A percentile compares a stretch with the other conserved stretches of the same genome.
Evolutionary conservation across 2,797 vertebrate genomes (phyloP).

Genomic region (Muscicapa striata): DNA sequence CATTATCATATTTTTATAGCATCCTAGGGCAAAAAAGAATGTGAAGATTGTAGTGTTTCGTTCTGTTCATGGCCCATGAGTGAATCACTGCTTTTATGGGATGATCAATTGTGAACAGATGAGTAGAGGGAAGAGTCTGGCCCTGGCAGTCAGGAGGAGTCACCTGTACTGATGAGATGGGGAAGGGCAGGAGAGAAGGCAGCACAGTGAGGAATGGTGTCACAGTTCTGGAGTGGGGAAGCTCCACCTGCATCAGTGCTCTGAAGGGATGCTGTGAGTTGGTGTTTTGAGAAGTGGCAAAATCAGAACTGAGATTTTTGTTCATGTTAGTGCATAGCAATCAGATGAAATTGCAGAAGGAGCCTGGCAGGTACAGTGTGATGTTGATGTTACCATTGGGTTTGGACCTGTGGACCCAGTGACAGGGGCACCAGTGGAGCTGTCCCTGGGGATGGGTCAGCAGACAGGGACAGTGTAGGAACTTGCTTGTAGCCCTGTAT

Average conservation of each 20-base stretch:
- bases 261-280: not conserved
- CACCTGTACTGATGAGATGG: fast-evolving
- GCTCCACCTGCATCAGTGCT: not conserved
- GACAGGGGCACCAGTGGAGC: not conserved
- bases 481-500: not conserved
- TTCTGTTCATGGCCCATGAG: not conserved
- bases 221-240: not conserved
- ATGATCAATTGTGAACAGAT: not conserved
- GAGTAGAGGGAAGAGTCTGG: not conserved
- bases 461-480: not conserved
- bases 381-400: not conserved
- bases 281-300: not conserved
- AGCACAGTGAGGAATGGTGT: not conserved
- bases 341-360: not conserved
- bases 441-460: not conserved
- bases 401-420: not conserved
- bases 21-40: not conserved
- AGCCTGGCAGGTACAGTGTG: not conserved
- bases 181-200: not conserved
- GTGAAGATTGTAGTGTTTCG: fast-evolving
- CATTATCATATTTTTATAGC: not conserved
- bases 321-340: not conserved
- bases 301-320: not conserved
- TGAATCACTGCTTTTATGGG: not conserved
- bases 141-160: not conserved